phyloP scores from a whole-genome alignment of 2,113 vertebrate species.

The Balaeniceps rex region DNA sequence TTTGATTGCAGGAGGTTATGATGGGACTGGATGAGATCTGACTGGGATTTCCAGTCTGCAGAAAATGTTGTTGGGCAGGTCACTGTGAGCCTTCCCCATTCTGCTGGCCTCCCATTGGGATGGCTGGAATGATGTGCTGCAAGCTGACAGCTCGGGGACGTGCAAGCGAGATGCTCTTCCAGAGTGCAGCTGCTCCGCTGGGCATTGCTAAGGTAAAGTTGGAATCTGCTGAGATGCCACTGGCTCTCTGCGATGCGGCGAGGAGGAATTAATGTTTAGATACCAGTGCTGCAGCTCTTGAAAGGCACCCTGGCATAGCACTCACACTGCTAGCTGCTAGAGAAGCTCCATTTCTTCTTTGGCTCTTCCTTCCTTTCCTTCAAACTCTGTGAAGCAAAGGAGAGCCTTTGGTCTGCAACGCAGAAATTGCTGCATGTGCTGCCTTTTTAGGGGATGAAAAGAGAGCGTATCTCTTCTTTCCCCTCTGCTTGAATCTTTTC shows the following conservation, averaged over 20 bases:
- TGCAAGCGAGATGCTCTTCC: not conserved
- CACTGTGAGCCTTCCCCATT: not conserved
- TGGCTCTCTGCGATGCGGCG: not conserved
- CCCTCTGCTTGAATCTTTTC: not conserved
- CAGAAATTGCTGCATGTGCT: not conserved
- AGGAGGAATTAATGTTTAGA: slow-evolving; percentile 14
- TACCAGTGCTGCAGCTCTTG: not conserved
- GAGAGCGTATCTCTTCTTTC: not conserved
- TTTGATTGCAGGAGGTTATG: not conserved
- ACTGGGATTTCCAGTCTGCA: slow-evolving; percentile 5
- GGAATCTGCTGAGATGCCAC: not conserved
- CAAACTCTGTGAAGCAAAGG: not conserved
- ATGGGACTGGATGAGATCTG: not conserved
- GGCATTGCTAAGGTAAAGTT: slow-evolving; percentile 7
- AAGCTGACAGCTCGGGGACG: slow-evolving; percentile 32
- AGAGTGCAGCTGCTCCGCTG: slow-evolving; percentile 57
- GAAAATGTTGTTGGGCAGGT: not conserved
- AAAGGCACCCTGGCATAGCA: not conserved
- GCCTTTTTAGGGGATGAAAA: not conserved
- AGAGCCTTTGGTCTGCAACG: not conserved
- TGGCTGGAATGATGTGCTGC: slow-evolving; percentile 34
- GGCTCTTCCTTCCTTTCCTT: not conserved
- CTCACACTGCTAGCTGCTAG: not conserved
- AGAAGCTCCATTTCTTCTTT: not conserved
- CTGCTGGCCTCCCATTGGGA: not conserved